phyloP scores from a whole-genome alignment of 2,888 invertebrate genomes.

The Cremastinae sp. region DNA sequence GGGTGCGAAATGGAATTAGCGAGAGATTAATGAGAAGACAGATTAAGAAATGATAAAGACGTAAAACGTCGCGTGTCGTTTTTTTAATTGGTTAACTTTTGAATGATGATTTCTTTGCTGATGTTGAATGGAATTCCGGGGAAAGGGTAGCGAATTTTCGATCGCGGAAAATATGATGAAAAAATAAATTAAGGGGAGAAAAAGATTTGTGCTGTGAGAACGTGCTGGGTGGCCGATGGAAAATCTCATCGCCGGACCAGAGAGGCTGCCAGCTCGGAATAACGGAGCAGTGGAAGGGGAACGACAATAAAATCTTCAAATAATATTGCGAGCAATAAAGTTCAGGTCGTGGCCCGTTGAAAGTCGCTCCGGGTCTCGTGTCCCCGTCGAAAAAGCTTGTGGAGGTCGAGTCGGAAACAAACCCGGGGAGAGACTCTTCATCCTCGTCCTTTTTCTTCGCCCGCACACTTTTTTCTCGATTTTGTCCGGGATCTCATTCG shows the following conservation, averaged over 20 bases:
- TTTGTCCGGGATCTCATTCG: slow-evolving; percentile 50
- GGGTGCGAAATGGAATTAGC: slow-evolving; percentile 22
- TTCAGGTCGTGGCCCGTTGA: slow-evolving; percentile 41
- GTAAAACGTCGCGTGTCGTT: background rate
- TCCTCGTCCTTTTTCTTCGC: slow-evolving; percentile 1
- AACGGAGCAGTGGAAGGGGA: slow-evolving; percentile 56
- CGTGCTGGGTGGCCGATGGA: slow-evolving; percentile 63
- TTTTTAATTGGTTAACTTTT: too few relatives aligned
- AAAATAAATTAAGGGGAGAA: slow-evolving; percentile 16
- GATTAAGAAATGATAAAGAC: slow-evolving; percentile 3
- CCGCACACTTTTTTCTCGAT: slow-evolving; percentile 20
- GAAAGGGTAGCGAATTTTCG: slow-evolving; percentile 1
- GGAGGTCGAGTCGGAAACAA: slow-evolving; percentile 43
- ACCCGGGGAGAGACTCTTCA: background rate
- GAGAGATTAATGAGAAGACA: slow-evolving; percentile 27
- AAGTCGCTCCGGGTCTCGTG: slow-evolving; percentile 41
- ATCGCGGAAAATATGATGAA: slow-evolving; percentile 1
- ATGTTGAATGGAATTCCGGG: slow-evolving; percentile 46
- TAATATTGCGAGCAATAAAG: slow-evolving; percentile 74
- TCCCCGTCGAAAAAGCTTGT: slow-evolving; percentile 52
- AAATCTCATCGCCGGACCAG: slow-evolving; percentile 44
- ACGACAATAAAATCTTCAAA: slow-evolving; percentile 74
- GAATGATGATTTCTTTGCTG: too few relatives aligned
- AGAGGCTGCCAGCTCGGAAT: slow-evolving; percentile 45
- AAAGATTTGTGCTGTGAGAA: slow-evolving; percentile 6